Conservation (phyloP, 2,797 vertebrate genomes). For the Avahi laniger region DNA sequence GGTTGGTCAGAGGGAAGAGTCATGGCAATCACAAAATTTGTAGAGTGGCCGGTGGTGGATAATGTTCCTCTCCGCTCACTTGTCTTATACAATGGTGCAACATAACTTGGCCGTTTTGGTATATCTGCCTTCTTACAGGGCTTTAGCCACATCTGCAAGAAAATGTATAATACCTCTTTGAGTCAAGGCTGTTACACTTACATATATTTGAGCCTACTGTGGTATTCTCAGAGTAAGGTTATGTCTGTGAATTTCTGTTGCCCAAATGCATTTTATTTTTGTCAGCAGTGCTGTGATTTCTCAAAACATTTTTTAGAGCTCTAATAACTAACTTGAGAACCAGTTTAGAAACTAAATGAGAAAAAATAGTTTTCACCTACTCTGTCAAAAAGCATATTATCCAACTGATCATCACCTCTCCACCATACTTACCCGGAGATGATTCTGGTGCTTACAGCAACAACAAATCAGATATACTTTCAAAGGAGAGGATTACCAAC, state of each 20-base stretch:
- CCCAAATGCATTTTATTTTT: neutral
- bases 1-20: slow-evolving; percentile 87
- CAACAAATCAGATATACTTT: neutral
- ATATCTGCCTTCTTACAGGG: slow-evolving; percentile 88
- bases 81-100: slow-evolving; percentile 92
- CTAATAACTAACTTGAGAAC: neutral
- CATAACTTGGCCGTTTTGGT: slow-evolving; percentile 86
- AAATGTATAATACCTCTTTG: neutral
- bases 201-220: neutral
- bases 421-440: neutral
- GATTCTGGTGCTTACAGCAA: neutral
- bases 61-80: slow-evolving; percentile 91
- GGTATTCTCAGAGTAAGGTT: neutral
- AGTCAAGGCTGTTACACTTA: neutral
- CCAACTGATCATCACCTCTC: neutral
- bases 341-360: neutral
- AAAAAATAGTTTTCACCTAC: neutral
- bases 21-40: slow-evolving; percentile 91
- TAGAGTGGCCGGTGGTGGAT: slow-evolving; percentile 93
- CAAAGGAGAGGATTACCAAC: neutral
- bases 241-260: neutral
- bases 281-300: neutral
- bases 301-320: neutral
- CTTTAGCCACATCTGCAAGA: slow-evolving; percentile 92
- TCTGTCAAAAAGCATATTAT: neutral